Percentiles rank a stretch among this genome's conserved stretches.
Conservation (phyloP, 2,113 vertebrate species). For the Notarius lentiginosus region DNA sequence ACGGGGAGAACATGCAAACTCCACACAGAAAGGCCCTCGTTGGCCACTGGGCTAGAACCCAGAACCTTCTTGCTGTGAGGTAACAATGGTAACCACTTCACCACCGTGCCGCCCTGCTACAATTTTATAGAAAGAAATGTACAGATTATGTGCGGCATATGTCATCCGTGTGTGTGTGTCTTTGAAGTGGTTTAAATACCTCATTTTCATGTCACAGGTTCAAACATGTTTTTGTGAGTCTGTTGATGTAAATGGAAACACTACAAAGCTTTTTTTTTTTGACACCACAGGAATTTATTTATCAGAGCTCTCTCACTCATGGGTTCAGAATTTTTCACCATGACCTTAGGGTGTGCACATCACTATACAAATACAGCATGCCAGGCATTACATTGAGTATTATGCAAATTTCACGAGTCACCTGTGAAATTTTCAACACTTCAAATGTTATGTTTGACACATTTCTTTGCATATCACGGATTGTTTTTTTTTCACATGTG, state of each 20-base stretch:
- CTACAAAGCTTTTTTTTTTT: slow-evolving; percentile 6
- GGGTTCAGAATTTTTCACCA: slow-evolving; percentile 5
- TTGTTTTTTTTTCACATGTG: no score
- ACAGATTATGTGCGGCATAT: not conserved
- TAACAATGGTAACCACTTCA: no score
- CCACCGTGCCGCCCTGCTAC: no score
- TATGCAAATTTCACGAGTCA: no score
- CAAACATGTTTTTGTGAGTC: slow-evolving; percentile 22
- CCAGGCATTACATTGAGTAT: not conserved
- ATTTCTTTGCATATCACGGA: not conserved
- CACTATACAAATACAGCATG: not conserved
- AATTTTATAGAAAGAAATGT: slow-evolving; percentile 13
- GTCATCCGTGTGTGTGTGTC: no score
- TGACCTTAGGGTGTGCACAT: not conserved
- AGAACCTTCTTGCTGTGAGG: no score
- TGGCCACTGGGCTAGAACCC: no score
- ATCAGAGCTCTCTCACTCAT: not conserved
- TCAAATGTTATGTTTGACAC: not conserved
- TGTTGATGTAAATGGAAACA: not conserved
- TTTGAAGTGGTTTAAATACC: not conserved
- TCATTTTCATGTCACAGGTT: slow-evolving; percentile 22
- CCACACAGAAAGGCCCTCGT: no score
- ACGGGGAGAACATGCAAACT: no score
- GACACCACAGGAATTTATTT: not conserved
- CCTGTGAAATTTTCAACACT: not conserved